Conservation (phyloP, 1,140 invertebrate genomes). For the Parasteatoda tepidariorum region DNA sequence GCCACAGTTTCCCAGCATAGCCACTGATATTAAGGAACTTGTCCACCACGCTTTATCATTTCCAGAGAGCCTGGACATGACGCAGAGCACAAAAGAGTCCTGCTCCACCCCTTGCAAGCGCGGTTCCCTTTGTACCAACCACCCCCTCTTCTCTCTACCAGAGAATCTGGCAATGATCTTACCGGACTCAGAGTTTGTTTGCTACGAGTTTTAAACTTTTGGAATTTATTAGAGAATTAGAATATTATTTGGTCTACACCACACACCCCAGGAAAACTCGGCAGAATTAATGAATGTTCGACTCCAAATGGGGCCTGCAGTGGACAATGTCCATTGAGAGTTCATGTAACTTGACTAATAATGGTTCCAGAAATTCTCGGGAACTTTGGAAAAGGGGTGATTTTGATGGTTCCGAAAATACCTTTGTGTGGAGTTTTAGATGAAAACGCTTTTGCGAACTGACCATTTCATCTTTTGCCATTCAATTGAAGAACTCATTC, state of each 20-base stretch:
- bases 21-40: conserved; percentile 27
- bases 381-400: too few species aligned
- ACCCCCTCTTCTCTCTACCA: neutral
- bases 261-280: neutral
- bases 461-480: conserved; percentile 9
- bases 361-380: neutral
- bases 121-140: neutral
- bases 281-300: conserved; percentile 20
- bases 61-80: conserved; percentile 37
- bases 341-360: conserved; percentile 27
- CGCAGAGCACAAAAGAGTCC: conserved; percentile 18
- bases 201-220: conserved; percentile 29
- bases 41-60: conserved; percentile 37
- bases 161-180: too few species aligned
- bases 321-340: conserved; percentile 28
- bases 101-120: neutral
- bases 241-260: conserved; percentile 1
- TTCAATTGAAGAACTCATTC: neutral
- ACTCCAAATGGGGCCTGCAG: conserved; percentile 14
- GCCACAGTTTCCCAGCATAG: neutral
- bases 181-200: conserved; percentile 5
- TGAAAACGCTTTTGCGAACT: neutral
- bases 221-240: conserved; percentile 35
- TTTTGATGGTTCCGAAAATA: too few species aligned
- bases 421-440: too few species aligned